Evolutionary conservation across 1,140 invertebrate genomes (phyloP).

Genomic region (Lasioglossum baleicum): DNA sequence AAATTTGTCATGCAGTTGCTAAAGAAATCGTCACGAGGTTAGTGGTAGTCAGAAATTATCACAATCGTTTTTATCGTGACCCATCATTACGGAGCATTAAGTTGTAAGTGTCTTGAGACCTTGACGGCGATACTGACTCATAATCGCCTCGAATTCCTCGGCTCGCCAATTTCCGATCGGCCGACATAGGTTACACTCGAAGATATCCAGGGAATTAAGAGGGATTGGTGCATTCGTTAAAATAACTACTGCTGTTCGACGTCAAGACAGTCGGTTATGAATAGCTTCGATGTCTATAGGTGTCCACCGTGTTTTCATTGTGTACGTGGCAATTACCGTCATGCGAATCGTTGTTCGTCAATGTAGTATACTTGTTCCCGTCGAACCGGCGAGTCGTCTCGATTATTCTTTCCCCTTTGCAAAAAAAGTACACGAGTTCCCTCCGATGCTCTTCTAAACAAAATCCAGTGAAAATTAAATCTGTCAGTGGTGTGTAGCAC

Average conservation of each 20-base stretch:
- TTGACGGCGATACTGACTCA: neutral
- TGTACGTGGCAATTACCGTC: slow-evolving; percentile 1
- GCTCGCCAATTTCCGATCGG: neutral
- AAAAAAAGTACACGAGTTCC: too few relatives aligned
- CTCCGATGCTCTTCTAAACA: too few relatives aligned
- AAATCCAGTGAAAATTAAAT: too few relatives aligned
- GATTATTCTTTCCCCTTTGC: neutral
- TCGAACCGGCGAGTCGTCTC: neutral
- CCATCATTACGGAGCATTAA: neutral
- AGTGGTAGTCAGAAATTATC: neutral
- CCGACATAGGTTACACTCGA: slow-evolving; percentile 1
- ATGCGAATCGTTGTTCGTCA: neutral
- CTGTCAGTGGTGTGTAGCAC: too few relatives aligned
- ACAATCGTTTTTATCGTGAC: neutral
- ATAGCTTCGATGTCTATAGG: neutral
- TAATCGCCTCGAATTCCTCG: neutral
- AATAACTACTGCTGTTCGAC: slow-evolving; percentile 1
- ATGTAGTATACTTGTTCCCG: neutral
- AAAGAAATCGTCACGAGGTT: neutral
- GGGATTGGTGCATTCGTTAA: slow-evolving; percentile 10
- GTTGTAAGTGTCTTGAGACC: neutral
- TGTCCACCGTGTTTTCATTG: neutral
- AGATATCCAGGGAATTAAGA: slow-evolving; percentile 16
- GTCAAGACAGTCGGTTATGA: slow-evolving; percentile 11
- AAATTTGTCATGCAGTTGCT: too few relatives aligned